Base-by-base conservation (phyloP, 2,888 invertebrate species). In the Pyralis farinalis region DNA sequence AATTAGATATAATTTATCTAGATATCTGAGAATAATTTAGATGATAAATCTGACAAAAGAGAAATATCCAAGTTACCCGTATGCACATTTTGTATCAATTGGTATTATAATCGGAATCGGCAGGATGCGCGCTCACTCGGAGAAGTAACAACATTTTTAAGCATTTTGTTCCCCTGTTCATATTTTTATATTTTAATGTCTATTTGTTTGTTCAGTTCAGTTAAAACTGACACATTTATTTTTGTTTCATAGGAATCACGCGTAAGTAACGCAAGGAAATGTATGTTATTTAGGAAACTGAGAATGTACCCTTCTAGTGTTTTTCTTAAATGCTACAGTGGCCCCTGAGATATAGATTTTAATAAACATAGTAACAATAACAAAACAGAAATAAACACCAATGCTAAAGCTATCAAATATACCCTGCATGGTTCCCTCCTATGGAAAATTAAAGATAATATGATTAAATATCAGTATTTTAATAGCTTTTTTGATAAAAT, bases 181-280 rank as follows among this genome's bases (percentile, higher is more conserved):
- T 46, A 9, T 47, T 45, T 55, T 53, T 47, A 47, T 54, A 47
- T 54, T 52, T 55, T 42, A 43, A 51, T 54, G 50, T 44, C 51
- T 44, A 51, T 58, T 58, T 55, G 44, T 59, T 58, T 56, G 39
- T 64, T 43, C 48, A 37, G 57, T 69, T 71, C 58, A 55, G 65
- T 71, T 66, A 54, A 71, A 55, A 80, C 72, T 86, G 83, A 85
- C 68, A 66, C 57, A 55, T 57, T 63, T 80, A 72, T 88, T 87
- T 88, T 81, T 84, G 81, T 86, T 82, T 68, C 86, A 84, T 89
- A 90, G 90, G 90, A 89, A 89, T 81, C 89, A 89, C 84, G 90
- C 88, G 90, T 90, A 83, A 90, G 90, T 90, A 73, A 71, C 65
- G 62, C 62, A 59, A 63, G 59, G 61, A 71, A 67, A 72, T 63